Evolutionary conservation across 2,113 vertebrate genomes (phyloP).

Genomic region (Cynoglossus semilaevis): DNA sequence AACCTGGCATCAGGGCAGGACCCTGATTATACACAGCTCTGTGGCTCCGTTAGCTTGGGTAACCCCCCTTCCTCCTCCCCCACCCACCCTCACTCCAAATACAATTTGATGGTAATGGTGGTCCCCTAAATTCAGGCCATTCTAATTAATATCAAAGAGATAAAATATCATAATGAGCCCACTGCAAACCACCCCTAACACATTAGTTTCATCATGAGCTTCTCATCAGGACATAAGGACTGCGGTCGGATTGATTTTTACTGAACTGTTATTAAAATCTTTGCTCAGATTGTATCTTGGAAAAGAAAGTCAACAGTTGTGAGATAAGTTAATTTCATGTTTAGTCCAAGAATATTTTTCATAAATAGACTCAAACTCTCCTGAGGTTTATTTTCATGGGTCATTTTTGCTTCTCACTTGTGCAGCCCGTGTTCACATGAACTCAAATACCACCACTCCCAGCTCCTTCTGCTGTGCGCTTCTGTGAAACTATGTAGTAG

Average conservation of each 20-base stretch:
- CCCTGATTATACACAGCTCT: conserved; percentile 66
- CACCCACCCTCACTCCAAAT: conserved; percentile 10
- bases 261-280: too few species aligned
- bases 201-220: background rate
- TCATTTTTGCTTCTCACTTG: too few species aligned
- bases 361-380: too few species aligned
- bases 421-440: too few species aligned
- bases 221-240: too few species aligned
- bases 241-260: too few species aligned
- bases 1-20: conserved; percentile 44
- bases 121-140: conserved; percentile 36
- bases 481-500: conserved; percentile 25
- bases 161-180: conserved; percentile 25
- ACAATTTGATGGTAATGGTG: conserved; percentile 22
- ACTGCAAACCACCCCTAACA: background rate
- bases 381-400: too few species aligned
- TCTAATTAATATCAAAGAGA: conserved; percentile 22
- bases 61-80: conserved; percentile 34
- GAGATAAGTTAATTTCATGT: too few species aligned
- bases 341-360: too few species aligned
- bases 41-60: conserved; percentile 40
- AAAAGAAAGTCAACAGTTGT: too few species aligned
- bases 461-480: conserved; percentile 10
- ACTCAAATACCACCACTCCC: conserved; percentile 8
- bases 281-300: too few species aligned